Conservation (phyloP, 2,797 vertebrate genomes). For the Anomalospiza imberbis region DNA sequence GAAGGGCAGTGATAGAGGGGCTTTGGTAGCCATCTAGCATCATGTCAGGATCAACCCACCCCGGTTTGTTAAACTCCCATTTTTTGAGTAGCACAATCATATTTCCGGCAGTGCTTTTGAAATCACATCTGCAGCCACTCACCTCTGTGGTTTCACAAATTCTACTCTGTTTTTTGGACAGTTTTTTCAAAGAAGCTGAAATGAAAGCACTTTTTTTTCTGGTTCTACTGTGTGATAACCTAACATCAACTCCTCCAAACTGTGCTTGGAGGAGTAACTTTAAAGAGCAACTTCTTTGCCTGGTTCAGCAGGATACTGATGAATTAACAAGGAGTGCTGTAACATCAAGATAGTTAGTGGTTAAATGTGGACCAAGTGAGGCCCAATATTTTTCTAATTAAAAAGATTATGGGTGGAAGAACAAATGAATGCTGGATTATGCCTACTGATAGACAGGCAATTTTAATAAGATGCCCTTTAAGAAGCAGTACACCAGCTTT, state of each 20-base stretch:
- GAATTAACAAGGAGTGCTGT: background rate
- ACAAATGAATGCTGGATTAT: background rate
- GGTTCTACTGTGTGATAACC: background rate
- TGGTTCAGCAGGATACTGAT: background rate
- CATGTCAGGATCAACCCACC: background rate
- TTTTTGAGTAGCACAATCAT: background rate
- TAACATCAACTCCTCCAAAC: background rate
- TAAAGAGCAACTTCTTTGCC: background rate
- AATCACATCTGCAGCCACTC: background rate
- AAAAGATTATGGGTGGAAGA: background rate
- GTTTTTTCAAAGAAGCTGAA: background rate
- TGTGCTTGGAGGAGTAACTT: background rate
- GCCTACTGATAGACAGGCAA: background rate
- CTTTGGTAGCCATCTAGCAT: background rate
- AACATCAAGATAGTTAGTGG: accelerated
- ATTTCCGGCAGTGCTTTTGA: background rate
- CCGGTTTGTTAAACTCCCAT: background rate
- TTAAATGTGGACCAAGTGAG: background rate
- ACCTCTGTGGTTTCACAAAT: background rate
- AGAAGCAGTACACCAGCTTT: background rate
- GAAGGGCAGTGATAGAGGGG: background rate
- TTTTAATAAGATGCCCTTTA: background rate
- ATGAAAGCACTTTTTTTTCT: background rate
- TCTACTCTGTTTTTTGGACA: background rate
- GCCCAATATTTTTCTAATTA: background rate